Base-by-base conservation (phyloP, 92 coral and sea anemone species). In the Porites rus region DNA sequence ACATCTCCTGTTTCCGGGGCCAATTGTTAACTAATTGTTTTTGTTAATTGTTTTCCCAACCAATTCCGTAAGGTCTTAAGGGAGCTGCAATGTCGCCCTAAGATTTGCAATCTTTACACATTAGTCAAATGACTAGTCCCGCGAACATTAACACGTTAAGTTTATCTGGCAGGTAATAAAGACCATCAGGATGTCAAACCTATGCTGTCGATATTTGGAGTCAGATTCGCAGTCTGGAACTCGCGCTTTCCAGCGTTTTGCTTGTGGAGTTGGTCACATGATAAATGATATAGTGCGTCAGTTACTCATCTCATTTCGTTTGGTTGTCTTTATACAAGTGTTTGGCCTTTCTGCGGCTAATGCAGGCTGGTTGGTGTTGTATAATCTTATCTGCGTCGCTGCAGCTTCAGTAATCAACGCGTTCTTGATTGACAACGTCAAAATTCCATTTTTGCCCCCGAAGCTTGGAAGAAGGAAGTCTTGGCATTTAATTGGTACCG, bases 261-360 rank as follows among this genome's bases (percentile, higher is more conserved):
- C 52, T 21, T 76, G 10, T 21, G 80, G 80, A 76, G 66, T 56
- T 19, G 80, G 80, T 59, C 66, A 56, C 50, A 51, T 76, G 51
- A 76, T 76, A 14, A 25, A 56, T 76, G 80, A 76, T 7, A 38
- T 76, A n/a, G 10, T 21, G 7, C 80, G 52, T 12, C 68, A 16
- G 51, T 11, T 59, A 31, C 1, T 76, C 2, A 0, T 1, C 22
- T 76, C 80, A 0, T 76, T 28, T 24, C 22, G 80, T 10, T 52
- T 76, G 22, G 80, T 76, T 6, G 58, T 76, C 80, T n/a, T 56
- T 10, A 58, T 76, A 65, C 58, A 59, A 56, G 80, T 76, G 14
- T 22, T 76, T 4, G 18, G 25, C 7, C 46, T 76, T 6, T 76
- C 80, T 8, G 80, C 80, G 24, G n/a, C 50, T 59, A 76, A 76